These are phyloP conservation scores for Cathartes aura DNA, from an alignment of 2,113 vertebrate species.

Conservation along the genomic window DNA sequence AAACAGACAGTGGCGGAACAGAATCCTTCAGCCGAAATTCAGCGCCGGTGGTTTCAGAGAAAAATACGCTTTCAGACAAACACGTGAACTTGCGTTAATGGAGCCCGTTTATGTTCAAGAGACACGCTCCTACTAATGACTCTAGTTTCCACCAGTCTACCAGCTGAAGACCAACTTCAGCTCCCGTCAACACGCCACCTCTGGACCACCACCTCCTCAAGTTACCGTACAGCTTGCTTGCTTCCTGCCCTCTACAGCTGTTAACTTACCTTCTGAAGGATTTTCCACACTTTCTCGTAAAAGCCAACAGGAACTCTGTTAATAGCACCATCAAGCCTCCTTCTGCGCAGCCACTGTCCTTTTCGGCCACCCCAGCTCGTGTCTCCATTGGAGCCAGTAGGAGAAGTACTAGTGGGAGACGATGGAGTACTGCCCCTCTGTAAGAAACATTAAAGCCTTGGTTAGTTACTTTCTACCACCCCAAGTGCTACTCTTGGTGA, in stretches of 20 bases:
- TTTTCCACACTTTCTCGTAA: constrained; percentile 97
- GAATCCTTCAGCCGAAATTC: background rate
- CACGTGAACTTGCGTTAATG: rapidly evolving
- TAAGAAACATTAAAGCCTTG: background rate
- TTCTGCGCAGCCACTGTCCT: constrained; percentile 96
- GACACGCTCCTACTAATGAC: background rate
- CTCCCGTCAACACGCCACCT: background rate
- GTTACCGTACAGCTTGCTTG: background rate
- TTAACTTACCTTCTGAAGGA: constrained; percentile 89
- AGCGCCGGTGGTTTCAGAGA: background rate
- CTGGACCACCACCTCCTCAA: background rate
- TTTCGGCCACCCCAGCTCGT: constrained; percentile 90
- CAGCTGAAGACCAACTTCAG: background rate
- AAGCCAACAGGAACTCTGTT: constrained; percentile 97
- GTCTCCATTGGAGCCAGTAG: constrained; percentile 72
- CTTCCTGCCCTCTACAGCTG: background rate
- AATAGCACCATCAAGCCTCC: constrained; percentile 94
- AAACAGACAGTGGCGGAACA: background rate
- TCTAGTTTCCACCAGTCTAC: background rate
- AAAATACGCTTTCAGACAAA: background rate
- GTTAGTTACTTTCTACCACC: background rate
- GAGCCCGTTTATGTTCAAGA: background rate
- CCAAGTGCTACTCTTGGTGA: background rate
- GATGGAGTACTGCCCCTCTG: constrained; percentile 93
- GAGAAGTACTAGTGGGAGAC: constrained; percentile 88